Evolutionary conservation across 2,888 invertebrate genomes (phyloP), one percentile per base, ranked within the genome.

Genomic region (Morpho deidamia): DNA sequence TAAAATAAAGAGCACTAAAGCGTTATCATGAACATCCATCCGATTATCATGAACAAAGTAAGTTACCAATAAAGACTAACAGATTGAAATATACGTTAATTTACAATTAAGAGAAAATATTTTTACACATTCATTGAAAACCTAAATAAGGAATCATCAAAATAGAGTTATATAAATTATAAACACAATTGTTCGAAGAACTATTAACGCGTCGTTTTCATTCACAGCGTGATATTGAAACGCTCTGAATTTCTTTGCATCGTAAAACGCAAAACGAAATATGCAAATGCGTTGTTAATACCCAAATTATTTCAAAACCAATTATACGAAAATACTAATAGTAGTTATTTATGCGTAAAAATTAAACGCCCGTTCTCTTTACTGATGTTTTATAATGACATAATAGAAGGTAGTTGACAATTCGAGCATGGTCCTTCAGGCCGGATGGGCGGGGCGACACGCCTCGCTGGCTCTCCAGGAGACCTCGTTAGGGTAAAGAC

Each of bases 361-460:
- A 53, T 40, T 44, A 44, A 59, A 59, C 53, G 53, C 53, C 57
- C 54, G 55, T 56, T 56, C 48, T 49, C 48, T 35, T 35, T 45
- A 12, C 40, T 41, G 40, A 44, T 43, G 58, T 43, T 58, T 57
- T 53, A 61, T 58, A 46, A 51, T 44, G 45, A 49, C 50, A 59
- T 52, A 53, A 49, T 56, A 42, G 61, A 68, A 64, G 65, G 71
- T 68, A 72, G 70, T 72, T 71, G 72, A 76, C 77, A 78, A 80
- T 79, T 74, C 62, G 61, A 66, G 60, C 63, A 62, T 71, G 74
- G 80, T 76, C 72, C 73, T 76, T 66, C 69, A 66, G 66, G 71
- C 71, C 66, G 72, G 71, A 74, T 76, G 75, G 82, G 83, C 83
- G 83, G 72, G 62, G 60, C 70, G 75, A 55, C 72, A 73, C 82